phyloP scores from a whole-genome alignment of 2,888 invertebrate species.

The Cheilosia variabilis region DNA sequence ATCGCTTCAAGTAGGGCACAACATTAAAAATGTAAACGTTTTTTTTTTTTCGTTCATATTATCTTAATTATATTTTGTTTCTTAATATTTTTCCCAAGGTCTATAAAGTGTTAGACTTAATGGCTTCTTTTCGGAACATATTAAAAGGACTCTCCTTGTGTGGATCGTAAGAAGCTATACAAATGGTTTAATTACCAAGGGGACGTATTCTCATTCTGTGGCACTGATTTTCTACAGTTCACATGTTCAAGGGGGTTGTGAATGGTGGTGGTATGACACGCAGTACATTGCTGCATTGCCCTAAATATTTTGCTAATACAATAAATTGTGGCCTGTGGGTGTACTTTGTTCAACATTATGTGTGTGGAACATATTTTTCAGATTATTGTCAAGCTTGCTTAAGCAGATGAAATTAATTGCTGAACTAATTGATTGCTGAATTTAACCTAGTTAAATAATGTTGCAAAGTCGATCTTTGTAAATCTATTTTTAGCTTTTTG shows the following conservation, averaged over 20 bases:
- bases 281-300: background rate
- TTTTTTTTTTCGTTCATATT: background rate
- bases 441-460: background rate
- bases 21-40: no score
- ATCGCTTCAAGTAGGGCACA: no score
- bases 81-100: background rate
- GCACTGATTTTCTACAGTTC: conserved; percentile 2
- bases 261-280: background rate
- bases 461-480: no score
- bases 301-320: conserved; percentile 3
- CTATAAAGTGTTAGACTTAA: conserved; percentile 17
- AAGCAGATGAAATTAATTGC: conserved; percentile 1
- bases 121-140: conserved; percentile 22
- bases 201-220: background rate
- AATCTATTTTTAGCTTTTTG: no score
- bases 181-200: conserved; percentile 22
- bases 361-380: background rate
- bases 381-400: conserved; percentile 20
- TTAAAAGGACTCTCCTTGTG: conserved; percentile 1
- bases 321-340: conserved; percentile 17
- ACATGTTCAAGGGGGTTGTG: background rate
- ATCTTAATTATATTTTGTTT: conserved; percentile 8
- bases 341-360: background rate
- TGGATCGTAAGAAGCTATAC: conserved; percentile 19
- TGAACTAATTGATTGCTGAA: background rate